These are phyloP conservation scores for Cephalotes varians DNA, from an alignment of 2,888 invertebrate genomes.

Conservation along the genomic window DNA sequence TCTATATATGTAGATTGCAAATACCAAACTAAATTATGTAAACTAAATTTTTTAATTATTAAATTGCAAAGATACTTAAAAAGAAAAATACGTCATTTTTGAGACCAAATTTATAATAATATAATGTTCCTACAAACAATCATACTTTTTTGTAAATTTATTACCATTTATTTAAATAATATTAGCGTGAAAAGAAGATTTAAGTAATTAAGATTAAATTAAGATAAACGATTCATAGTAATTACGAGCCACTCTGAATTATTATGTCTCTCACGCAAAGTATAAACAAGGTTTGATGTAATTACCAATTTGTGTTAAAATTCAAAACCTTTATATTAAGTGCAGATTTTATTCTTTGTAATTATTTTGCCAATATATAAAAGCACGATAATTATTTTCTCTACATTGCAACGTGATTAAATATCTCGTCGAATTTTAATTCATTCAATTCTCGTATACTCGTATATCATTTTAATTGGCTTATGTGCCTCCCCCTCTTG, in stretches of 20 bases:
- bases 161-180: not conserved
- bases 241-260: not conserved
- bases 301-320: not conserved
- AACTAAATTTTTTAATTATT: not conserved
- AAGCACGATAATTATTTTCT: constrained; percentile 12
- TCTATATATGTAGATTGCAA: no score
- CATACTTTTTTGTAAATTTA: not conserved
- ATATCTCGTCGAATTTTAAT: constrained; percentile 1
- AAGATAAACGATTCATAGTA: not conserved
- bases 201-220: constrained; percentile 21
- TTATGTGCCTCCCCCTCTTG: not conserved
- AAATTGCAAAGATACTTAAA: constrained; percentile 5
- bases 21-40: no score
- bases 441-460: not conserved
- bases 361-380: constrained; percentile 15
- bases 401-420: not conserved
- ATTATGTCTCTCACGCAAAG: not conserved
- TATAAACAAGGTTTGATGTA: constrained; percentile 2
- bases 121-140: not conserved
- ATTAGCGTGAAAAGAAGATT: not conserved
- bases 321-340: constrained; percentile 15
- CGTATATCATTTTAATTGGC: constrained; percentile 18
- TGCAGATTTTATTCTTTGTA: not conserved
- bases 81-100: not conserved
- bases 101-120: not conserved